Base-by-base conservation (phyloP, 2,888 invertebrate genomes). In the Branchipolynoe longqiensis region DNA sequence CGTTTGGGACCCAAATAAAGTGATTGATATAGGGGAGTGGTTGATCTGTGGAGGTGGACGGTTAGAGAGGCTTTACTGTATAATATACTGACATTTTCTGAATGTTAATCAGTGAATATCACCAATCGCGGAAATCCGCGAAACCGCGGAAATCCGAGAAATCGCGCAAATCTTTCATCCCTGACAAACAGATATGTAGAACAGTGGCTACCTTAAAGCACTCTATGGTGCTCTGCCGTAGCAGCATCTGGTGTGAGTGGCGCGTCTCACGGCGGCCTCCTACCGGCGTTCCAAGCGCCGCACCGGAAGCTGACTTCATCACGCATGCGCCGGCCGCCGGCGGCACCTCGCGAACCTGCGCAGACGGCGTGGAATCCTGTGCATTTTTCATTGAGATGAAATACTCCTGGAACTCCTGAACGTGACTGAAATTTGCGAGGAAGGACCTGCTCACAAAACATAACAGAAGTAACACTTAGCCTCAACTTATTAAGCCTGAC, bases 401-500 rank as follows among this genome's bases (percentile, higher is more conserved):
- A 25, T 40, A 74, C 28, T 85, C 69, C n/a, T 85, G 54, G 78
- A 86, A 85, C 31, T 82, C 85, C 8, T 73, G 40, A 28, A 86
- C 25, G 62, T 86, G 82, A 36, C 86, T 86, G 86, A 41, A 86
- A 78, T 78, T 78, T 78, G 78, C 78, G 78, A 78, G 78, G 78
- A 78, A 78, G 25, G 78, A 78, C 78, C 78, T 78, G 78, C 54
- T 78, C 78, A 78, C 48, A 78, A n/a, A 78, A 78, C 78, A 78
- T 18, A 78, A 78, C 28, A 69, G 33, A 69, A 69, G 36, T 69
- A 22, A 62, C 48, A 48, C 69, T 69, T 69, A 69, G 69, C 69
- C 69, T 69, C 22, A 38, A 31, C 36, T 33, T n/a, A n/a, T n/a
- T 14, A 69, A 38, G 36, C 69, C 69, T 69, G 69, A 14, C 69